These are phyloP conservation scores for Heloderma charlesbogerti DNA, from an alignment of 2,113 vertebrate species.

Conservation along the genomic window DNA sequence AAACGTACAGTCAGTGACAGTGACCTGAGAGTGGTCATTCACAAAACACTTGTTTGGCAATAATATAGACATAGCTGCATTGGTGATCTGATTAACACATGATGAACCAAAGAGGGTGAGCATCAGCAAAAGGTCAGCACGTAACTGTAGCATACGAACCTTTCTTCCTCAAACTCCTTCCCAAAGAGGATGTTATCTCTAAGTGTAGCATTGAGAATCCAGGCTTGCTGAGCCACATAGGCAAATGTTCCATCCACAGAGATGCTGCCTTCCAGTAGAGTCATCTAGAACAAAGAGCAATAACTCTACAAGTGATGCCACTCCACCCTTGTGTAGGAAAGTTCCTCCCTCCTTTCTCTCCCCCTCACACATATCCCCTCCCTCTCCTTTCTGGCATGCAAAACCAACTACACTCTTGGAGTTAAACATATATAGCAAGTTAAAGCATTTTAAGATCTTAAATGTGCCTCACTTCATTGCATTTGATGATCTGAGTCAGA, in stretches of 20 bases:
- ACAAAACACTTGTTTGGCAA: too few species aligned
- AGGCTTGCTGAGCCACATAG: constrained; percentile 93
- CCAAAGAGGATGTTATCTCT: constrained; percentile 95
- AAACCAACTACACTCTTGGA: too few species aligned
- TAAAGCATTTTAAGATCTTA: not conserved
- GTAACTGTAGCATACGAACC: constrained; percentile 71
- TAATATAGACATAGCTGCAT: too few species aligned
- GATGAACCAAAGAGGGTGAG: not conserved
- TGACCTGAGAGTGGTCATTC: too few species aligned
- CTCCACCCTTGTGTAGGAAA: not conserved
- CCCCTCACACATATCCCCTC: not conserved
- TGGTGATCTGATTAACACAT: too few species aligned
- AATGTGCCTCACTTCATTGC: not conserved
- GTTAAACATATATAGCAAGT: not conserved
- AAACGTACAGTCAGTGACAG: too few species aligned
- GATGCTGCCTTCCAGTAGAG: constrained; percentile 87
- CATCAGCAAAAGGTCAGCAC: not conserved
- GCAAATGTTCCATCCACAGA: constrained; percentile 87
- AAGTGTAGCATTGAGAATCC: constrained; percentile 91
- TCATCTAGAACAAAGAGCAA: constrained; percentile 82
- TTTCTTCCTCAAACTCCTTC: constrained; percentile 91
- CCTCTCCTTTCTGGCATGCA: not conserved
- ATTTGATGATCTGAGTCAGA: not conserved
- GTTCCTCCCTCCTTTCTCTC: not conserved
- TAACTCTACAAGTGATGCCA: not conserved